Evolutionary conservation across 2,888 invertebrate genomes (phyloP).

Genomic region (Hemithea aestivaria): DNA sequence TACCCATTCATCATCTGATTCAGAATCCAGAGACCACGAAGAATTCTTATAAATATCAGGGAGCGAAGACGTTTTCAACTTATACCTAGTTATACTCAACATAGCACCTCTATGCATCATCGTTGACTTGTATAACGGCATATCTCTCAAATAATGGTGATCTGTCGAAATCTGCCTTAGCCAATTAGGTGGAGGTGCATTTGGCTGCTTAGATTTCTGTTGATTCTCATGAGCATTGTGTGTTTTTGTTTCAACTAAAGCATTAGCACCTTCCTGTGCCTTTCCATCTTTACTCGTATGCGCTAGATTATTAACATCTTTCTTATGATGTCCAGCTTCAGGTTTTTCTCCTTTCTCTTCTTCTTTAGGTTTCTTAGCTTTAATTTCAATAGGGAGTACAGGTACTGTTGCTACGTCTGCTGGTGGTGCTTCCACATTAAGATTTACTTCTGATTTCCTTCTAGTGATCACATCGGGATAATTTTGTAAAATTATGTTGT

Average conservation of each 20-base stretch:
- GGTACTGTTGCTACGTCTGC: conserved; percentile 37
- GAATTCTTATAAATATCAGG: conserved; percentile 94
- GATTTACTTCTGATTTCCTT: conserved; percentile 79
- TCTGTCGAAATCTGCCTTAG: conserved; percentile 74
- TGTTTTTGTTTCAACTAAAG: no score
- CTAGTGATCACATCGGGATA: conserved; percentile 83
- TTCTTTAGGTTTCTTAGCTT: conserved; percentile 43
- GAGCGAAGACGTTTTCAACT: conserved; percentile 89
- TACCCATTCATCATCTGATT: conserved; percentile 83
- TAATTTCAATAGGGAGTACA: conserved; percentile 51
- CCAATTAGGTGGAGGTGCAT: conserved; percentile 41
- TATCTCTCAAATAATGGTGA: conserved; percentile 84
- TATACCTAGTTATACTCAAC: conserved; percentile 88
- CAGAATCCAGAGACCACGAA: conserved; percentile 83
- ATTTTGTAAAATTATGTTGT: conserved; percentile 84
- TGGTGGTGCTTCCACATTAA: conserved; percentile 48
- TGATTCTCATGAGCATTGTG: conserved; percentile 25
- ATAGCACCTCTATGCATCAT: conserved; percentile 92
- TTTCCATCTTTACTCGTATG: no score
- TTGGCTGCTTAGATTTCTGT: conserved; percentile 24
- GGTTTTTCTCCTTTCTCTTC: no score
- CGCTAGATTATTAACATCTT: conserved; percentile 3
- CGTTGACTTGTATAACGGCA: conserved; percentile 86
- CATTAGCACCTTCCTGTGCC: no score
- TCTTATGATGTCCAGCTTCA: conserved; percentile 17